A percentile compares a stretch with the other conserved stretches of the same genome.
These are phyloP conservation scores for Dolichallabes microphthalmus DNA, from an alignment of 2,113 vertebrate species.

Conservation along the genomic window DNA sequence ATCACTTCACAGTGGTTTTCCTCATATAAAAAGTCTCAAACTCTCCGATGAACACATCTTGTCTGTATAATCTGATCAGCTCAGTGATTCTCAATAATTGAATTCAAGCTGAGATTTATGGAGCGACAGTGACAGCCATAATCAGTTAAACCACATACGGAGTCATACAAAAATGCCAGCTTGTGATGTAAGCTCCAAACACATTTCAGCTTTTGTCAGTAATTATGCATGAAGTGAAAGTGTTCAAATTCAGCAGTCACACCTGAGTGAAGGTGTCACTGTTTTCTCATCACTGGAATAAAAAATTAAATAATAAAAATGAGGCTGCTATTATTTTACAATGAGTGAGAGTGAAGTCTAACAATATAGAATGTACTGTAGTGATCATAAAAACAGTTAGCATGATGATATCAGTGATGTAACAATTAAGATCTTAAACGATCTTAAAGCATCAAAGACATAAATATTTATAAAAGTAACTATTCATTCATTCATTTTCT, in stretches of 20 bases:
- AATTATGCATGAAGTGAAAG: background rate
- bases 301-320: conserved; percentile 34
- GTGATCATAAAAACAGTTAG: conserved; percentile 40
- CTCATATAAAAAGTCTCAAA: background rate
- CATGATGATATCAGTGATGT: background rate
- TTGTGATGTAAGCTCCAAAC: conserved; percentile 7
- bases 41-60: conserved; percentile 2
- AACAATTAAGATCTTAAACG: background rate
- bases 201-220: conserved; percentile 4
- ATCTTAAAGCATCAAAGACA: background rate
- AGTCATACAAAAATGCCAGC: conserved; percentile 30
- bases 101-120: conserved; percentile 54
- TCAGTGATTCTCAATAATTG: conserved; percentile 52
- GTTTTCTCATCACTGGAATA: conserved; percentile 16
- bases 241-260: background rate
- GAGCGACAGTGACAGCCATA: conserved; percentile 44
- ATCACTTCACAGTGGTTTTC: background rate
- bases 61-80: conserved; percentile 9
- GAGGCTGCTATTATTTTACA: conserved; percentile 51
- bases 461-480: background rate
- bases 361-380: conserved; percentile 24
- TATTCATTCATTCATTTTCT: too few species aligned
- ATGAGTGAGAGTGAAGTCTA: conserved; percentile 50
- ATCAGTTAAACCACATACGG: conserved; percentile 39
- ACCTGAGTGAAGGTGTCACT: background rate